Evolutionary conservation across 2,797 vertebrate genomes (phyloP).

Genomic region (Parambassis ranga): DNA sequence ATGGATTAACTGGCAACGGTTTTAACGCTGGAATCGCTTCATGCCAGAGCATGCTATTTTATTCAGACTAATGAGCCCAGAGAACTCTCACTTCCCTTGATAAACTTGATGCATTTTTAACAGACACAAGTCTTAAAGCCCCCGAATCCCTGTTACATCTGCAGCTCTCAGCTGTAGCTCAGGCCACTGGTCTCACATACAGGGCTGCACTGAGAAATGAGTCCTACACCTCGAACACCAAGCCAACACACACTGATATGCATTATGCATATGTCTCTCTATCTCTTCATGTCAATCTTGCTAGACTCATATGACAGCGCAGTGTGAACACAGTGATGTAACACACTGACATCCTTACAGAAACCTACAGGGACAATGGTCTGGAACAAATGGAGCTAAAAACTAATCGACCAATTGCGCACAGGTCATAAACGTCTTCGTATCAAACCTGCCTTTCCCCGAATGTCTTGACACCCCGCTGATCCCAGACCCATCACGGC

Average conservation of each 20-base stretch:
- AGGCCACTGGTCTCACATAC: constrained; percentile 50
- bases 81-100: constrained; percentile 76
- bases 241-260: constrained; percentile 18
- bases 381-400: constrained; percentile 58
- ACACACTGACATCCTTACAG: constrained; percentile 56
- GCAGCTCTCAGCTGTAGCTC: constrained; percentile 41
- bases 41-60: constrained; percentile 76
- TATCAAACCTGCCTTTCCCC: background rate
- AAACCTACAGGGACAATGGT: constrained; percentile 42
- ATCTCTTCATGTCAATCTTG: background rate
- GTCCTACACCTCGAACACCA: constrained; percentile 19
- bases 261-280: background rate
- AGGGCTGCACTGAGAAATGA: constrained; percentile 35
- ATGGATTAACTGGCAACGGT: constrained; percentile 78
- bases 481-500: constrained; percentile 14
- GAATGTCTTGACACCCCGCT: constrained; percentile 5
- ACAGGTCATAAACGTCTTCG: constrained; percentile 21
- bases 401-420: constrained; percentile 51
- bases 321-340: constrained; percentile 42
- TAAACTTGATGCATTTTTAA: constrained; percentile 84
- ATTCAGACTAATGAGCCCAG: constrained; percentile 80
- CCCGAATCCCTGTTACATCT: constrained; percentile 52
- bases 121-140: constrained; percentile 68
- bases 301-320: constrained; percentile 12
- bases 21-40: constrained; percentile 70